Evolutionary conservation across 2,888 invertebrate species (phyloP).

Genomic region (Himalopsyche japonica): DNA sequence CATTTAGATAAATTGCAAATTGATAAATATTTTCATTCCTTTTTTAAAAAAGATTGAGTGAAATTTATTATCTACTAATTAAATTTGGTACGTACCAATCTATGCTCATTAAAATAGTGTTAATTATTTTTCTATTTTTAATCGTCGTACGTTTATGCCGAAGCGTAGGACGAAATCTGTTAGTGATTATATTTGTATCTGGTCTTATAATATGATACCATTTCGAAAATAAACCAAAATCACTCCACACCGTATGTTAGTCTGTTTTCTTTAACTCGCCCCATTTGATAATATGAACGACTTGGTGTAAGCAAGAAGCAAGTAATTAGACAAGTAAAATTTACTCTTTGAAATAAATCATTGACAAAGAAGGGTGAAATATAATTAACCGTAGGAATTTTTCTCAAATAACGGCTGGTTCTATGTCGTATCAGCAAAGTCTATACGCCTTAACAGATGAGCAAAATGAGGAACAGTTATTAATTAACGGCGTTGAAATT

Average conservation of each 20-base stretch:
- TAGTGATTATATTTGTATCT: conserved; percentile 8
- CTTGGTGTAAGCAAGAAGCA: conserved; percentile 9
- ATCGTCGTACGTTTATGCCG: too few relatives aligned
- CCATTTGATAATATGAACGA: conserved; percentile 34
- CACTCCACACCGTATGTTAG: not conserved
- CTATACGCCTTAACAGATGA: too few relatives aligned
- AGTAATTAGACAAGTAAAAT: conserved; percentile 34
- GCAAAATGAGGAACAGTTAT: too few relatives aligned
- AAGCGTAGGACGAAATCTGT: not conserved
- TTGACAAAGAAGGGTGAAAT: not conserved
- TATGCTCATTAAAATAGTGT: too few relatives aligned
- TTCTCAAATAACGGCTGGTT: not conserved
- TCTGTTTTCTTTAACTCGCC: conserved; percentile 32
- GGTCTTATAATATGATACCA: not conserved
- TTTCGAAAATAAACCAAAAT: conserved; percentile 6
- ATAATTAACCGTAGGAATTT: not conserved
- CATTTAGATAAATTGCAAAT: too few relatives aligned
- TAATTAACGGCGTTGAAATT: too few relatives aligned
- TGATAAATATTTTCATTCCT: too few relatives aligned
- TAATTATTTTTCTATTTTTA: too few relatives aligned
- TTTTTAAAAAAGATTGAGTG: too few relatives aligned
- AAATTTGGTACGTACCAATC: too few relatives aligned
- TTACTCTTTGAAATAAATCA: not conserved
- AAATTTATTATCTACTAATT: too few relatives aligned
- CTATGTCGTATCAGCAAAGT: not conserved